phyloP scores from a whole-genome alignment of 2,113 vertebrate species.

The Nothobranchius furzeri region DNA sequence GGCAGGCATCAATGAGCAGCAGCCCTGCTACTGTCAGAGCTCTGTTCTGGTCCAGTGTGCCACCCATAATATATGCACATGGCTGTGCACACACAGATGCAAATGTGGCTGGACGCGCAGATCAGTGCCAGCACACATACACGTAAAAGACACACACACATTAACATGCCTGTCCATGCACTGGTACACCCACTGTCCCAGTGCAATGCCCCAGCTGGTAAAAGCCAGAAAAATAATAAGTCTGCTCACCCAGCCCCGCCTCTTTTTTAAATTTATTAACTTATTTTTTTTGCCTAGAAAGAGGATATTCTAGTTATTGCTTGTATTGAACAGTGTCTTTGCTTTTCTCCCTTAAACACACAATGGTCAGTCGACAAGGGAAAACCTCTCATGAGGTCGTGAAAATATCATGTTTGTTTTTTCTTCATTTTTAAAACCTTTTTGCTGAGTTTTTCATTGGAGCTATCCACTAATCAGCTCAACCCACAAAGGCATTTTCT shows the following conservation, averaged over 20 bases:
- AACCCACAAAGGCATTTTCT: no score
- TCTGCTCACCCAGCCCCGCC: slow-evolving; percentile 72
- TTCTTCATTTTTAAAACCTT: slow-evolving; percentile 3
- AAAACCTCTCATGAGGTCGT: slow-evolving; percentile 43
- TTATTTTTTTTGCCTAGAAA: slow-evolving; percentile 58
- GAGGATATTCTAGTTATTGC: slow-evolving; percentile 45
- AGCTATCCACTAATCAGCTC: no score
- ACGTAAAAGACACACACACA: slow-evolving; percentile 1
- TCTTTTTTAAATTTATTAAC: slow-evolving; percentile 10
- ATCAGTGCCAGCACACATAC: slow-evolving; percentile 14
- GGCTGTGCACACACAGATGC: slow-evolving; percentile 36
- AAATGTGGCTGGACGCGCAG: slow-evolving; percentile 7
- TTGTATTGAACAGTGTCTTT: slow-evolving; percentile 33
- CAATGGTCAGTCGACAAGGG: slow-evolving; percentile 46
- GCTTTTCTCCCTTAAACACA: slow-evolving; percentile 34
- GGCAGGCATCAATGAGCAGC: slow-evolving; percentile 88
- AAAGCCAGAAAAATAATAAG: slow-evolving; percentile 95
- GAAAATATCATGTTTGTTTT: slow-evolving; percentile 46
- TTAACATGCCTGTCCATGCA: slow-evolving; percentile 30
- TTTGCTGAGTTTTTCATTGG: no score
- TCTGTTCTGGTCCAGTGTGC: slow-evolving; percentile 96
- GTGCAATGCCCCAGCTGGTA: slow-evolving; percentile 93
- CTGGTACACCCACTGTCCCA: slow-evolving; percentile 83
- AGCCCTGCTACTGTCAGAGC: slow-evolving; percentile 93
- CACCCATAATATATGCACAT: slow-evolving; percentile 82